phyloP scores from a whole-genome alignment of 2,797 vertebrate genomes.

The Cynopterus sphinx region DNA sequence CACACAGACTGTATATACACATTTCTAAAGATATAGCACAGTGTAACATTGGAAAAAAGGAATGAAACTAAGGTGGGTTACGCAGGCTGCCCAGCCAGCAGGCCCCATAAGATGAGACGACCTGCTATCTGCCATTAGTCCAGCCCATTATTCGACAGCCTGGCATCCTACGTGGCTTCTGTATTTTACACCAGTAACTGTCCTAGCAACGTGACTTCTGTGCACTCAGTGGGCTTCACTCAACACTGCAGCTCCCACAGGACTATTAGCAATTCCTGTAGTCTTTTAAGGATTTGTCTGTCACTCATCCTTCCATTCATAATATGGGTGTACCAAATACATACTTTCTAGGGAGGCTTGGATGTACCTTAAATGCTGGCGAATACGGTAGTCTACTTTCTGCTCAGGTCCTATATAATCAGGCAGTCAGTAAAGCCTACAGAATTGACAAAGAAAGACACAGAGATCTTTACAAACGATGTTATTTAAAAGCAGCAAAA shows the following conservation, averaged over 20 bases:
- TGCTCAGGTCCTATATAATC: neutral
- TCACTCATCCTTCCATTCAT: neutral
- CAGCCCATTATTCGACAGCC: neutral
- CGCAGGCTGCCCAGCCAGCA: neutral
- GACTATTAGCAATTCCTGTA: neutral
- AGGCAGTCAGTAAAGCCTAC: neutral
- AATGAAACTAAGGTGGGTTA: neutral
- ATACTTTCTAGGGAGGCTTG: neutral
- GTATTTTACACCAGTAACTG: neutral
- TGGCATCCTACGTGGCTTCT: neutral
- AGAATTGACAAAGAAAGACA: neutral
- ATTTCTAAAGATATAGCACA: neutral
- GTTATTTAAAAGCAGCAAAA: slow-evolving; percentile 35
- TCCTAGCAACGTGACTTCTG: neutral
- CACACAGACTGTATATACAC: neutral
- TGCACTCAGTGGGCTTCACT: neutral
- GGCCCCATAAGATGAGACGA: neutral
- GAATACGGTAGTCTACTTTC: neutral
- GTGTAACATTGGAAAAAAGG: neutral
- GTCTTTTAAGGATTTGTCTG: neutral
- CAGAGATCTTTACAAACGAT: neutral
- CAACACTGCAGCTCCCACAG: neutral
- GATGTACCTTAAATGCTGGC: neutral
- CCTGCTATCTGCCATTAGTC: neutral
- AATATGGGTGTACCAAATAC: neutral